Conservation (phyloP, 2,113 vertebrate genomes). For the Crotalus helleri region DNA sequence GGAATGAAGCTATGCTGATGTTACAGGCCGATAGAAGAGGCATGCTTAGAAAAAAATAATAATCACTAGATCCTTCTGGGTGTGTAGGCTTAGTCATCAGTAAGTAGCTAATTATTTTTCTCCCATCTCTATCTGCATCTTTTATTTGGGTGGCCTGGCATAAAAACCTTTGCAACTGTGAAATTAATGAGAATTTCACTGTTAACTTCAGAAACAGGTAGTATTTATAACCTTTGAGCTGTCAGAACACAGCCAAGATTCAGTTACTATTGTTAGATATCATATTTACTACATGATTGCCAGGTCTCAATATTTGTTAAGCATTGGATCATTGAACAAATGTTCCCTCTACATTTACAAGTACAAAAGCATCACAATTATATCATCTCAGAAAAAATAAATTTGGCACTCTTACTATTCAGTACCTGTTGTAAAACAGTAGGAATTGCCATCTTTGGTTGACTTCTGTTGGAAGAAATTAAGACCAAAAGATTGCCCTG, state of each 20-base stretch:
- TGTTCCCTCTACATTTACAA: neutral
- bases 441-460: neutral
- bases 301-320: neutral
- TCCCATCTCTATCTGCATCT: neutral
- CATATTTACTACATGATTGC: conserved; percentile 2
- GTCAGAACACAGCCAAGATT: conserved; percentile 7
- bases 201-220: neutral
- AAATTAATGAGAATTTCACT: neutral
- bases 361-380: neutral
- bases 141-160: neutral
- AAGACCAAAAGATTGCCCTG: neutral
- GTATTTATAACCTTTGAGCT: conserved; percentile 6
- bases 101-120: conserved; percentile 9
- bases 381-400: neutral
- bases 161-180: neutral
- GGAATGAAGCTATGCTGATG: neutral
- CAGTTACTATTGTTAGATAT: neutral
- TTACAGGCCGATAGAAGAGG: neutral
- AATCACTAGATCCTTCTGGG: neutral
- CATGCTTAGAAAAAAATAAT: neutral
- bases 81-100: neutral
- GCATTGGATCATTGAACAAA: neutral
- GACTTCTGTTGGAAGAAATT: neutral
- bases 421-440: neutral
- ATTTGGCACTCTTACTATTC: neutral